phyloP scores from a whole-genome alignment of 2,888 invertebrate genomes.

The Anodontia alba region DNA sequence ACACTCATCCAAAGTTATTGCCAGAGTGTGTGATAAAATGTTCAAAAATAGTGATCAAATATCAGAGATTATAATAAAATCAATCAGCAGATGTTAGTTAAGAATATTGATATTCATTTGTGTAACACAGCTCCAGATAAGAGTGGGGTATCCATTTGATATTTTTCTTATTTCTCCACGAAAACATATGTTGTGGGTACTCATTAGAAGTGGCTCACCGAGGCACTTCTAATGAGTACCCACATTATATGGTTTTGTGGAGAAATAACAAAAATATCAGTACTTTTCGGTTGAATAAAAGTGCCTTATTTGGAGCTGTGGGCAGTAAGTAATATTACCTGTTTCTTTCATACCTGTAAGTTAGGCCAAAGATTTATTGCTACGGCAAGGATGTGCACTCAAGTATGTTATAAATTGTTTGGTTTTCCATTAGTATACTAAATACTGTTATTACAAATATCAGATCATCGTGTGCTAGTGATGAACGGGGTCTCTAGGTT shows the following conservation, averaged over 20 bases:
- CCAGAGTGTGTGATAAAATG: neutral
- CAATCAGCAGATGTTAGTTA: neutral
- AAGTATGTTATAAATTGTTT: neutral
- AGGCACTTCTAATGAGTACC: too few relatives aligned
- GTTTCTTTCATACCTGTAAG: neutral
- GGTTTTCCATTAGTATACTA: neutral
- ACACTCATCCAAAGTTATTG: neutral
- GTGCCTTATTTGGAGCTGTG: too few relatives aligned
- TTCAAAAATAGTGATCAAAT: neutral
- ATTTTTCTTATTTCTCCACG: too few relatives aligned
- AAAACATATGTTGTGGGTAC: too few relatives aligned
- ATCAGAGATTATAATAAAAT: neutral
- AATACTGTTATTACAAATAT: too few relatives aligned
- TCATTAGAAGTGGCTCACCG: too few relatives aligned
- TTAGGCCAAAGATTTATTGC: neutral
- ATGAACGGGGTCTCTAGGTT: neutral
- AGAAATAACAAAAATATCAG: too few relatives aligned
- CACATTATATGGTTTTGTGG: too few relatives aligned
- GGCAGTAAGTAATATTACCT: constrained; percentile 8
- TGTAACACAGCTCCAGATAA: too few relatives aligned
- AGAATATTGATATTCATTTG: neutral
- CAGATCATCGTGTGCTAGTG: neutral
- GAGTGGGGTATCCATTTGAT: too few relatives aligned
- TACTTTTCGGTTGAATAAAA: too few relatives aligned
- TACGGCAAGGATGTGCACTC: constrained; percentile 1